Base-by-base conservation (phyloP, 2,113 vertebrate species). In the Sceloporus undulatus region DNA sequence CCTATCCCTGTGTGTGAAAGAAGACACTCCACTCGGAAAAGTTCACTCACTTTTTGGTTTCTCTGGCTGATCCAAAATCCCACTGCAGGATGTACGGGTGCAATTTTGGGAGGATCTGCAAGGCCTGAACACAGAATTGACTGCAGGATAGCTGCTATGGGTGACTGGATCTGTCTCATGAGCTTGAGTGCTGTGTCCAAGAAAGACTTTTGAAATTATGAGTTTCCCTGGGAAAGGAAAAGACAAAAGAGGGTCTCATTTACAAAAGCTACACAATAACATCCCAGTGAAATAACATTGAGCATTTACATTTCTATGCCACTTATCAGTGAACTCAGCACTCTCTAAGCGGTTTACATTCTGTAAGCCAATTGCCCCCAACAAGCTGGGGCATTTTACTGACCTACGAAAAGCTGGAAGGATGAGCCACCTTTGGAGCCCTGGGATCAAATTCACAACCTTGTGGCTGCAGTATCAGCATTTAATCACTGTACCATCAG, bases 201-300 rank as follows among this genome's bases (percentile, higher is more conserved):
- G 94, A 66, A 97, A 98, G 92, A 97, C 97, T 94, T 98, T 97
- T 87, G 96, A 96, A 93, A 98, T 93, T 73, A 98, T 94, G 77
- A 97, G 90, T 94, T 97, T 97, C 82, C 97, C 97, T 98, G 86
- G 91, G 86, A 86, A 86, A 82, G 91, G 85, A 90, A 65, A 93
- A 82, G 87, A 21, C 2, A 76, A 4, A 13, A 62, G 21, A 65
- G 40, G 27, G 8, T 56, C 23, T 68, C 54, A 54, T 13, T 90
- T 0, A 68, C 86, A 34, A 79, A 23, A 8, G 23, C 40, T 40
- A 52, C 52, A 5, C 6, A 91, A 5, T 85, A 79, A 85, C 85
- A 34, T 76, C 87, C 34, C 29, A 87, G 10, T 56, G 5, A 25
- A 81, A 38, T 23, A 10, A 1, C 48, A 59, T 65, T 13, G 4